Base-by-base conservation (phyloP, 2,888 invertebrate species). In the Erynnis tages region DNA sequence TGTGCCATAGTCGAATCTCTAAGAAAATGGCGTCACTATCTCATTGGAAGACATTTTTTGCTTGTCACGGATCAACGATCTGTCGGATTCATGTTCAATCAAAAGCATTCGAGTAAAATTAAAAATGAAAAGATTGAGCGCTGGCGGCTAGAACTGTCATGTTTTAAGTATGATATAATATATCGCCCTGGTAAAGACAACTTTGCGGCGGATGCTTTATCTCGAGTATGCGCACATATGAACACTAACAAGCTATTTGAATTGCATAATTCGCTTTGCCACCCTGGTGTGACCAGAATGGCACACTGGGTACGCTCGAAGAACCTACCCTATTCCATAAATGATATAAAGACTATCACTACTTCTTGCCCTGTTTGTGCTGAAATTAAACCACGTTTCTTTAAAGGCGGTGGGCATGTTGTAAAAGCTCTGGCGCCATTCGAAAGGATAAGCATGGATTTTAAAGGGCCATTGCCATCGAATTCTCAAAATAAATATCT, bases 101-200 rank as follows among this genome's bases (percentile, higher is more conserved):
- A 21, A 13, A 41, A 34, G 1, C 57, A 55, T 19, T 19, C 44
- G 1, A 44, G 44, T 13, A 58, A 59, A 47, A 58, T 60, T 8
- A 59, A 61, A 23, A 59, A 60, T 41, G 56, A 61, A 6, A 61
- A 58, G 13, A 54, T 57, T 14, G 34, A 55, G 32, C 32, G 59
- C 16, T 58, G 58, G 58, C 47, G 61, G 5, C 40, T 61, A 13
- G 58, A 61, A 37, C 44, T 61, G 4, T 48, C 61, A 1, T 43
- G 43, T 14, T 64, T 49, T 14, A 58, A 56, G 16, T 62, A 57
- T 19, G 61, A 62, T 17, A 58, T 62, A n/a, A 53, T 58, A 17
- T 62, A 62, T 25, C 32, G 57, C 17, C 61, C 59, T 1, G 59
- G 61, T 3, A 49, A 11, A 14, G 45, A 59, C 8, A 63, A 62